These are phyloP conservation scores for Cyanistes caeruleus DNA, from an alignment of 2,113 vertebrate genomes.

Conservation along the genomic window DNA sequence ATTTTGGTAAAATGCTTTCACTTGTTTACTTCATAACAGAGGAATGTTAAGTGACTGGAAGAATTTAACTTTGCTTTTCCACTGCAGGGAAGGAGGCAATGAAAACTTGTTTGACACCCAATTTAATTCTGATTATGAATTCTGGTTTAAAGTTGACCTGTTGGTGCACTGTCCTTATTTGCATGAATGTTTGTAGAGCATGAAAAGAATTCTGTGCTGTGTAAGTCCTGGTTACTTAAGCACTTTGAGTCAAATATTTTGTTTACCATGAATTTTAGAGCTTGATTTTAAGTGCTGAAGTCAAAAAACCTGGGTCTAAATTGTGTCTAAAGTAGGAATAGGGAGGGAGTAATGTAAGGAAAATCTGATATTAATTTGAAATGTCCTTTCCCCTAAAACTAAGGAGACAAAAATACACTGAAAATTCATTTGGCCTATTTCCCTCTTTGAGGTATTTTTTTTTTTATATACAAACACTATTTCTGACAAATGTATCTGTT, in stretches of 20 bases:
- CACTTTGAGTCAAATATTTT: neutral
- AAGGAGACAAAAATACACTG: neutral
- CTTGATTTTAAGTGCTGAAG: neutral
- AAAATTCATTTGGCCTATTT: neutral
- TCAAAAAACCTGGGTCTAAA: neutral
- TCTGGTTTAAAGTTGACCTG: neutral
- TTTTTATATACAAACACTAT: neutral
- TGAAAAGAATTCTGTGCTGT: neutral
- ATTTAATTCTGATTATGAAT: neutral
- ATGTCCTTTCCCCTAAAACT: neutral
- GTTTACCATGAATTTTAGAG: neutral
- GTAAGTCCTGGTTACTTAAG: neutral
- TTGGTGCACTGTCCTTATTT: neutral
- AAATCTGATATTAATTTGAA: neutral
- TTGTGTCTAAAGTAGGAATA: neutral
- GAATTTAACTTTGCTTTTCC: neutral
- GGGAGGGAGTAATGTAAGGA: neutral
- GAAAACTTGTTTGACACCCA: neutral
- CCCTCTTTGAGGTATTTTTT: neutral
- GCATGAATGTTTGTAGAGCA: neutral
- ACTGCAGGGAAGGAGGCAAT: neutral
- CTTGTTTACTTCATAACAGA: neutral
- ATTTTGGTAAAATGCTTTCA: neutral
- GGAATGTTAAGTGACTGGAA: neutral
- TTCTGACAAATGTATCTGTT: neutral